These are phyloP conservation scores for Phengaris arion DNA, from an alignment of 2,888 invertebrate species.

Conservation along the genomic window DNA sequence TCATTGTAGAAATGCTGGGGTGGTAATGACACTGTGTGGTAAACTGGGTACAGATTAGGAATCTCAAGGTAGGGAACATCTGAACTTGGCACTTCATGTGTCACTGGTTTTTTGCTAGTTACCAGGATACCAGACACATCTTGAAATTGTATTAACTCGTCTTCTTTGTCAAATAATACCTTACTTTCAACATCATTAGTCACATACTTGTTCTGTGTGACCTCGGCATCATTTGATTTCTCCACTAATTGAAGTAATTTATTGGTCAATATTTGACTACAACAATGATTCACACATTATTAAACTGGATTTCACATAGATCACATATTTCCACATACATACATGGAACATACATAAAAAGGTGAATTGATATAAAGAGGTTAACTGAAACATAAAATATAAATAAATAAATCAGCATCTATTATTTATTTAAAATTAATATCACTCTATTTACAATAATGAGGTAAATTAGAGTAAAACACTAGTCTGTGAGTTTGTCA, in stretches of 20 bases:
- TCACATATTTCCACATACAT: too few relatives aligned
- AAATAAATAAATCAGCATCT: background rate
- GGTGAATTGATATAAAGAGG: background rate
- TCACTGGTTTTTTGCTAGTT: conserved; percentile 81
- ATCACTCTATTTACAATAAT: too few relatives aligned
- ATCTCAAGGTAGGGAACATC: conserved; percentile 76
- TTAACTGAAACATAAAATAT: background rate
- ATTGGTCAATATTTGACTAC: conserved; percentile 82
- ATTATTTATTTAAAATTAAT: too few relatives aligned
- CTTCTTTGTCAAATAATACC: conserved; percentile 80
- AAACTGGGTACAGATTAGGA: conserved; percentile 87
- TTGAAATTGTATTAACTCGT: conserved; percentile 82
- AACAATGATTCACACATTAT: conserved; percentile 30
- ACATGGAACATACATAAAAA: background rate
- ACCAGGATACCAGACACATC: conserved; percentile 83
- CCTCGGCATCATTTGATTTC: conserved; percentile 75
- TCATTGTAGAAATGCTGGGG: conserved; percentile 82
- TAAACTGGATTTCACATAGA: background rate
- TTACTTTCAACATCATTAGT: conserved; percentile 80
- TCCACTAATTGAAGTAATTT: conserved; percentile 85
- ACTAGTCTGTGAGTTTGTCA: too few relatives aligned
- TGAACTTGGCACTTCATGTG: conserved; percentile 68
- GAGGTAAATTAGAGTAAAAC: too few relatives aligned
- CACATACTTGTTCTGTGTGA: conserved; percentile 77
- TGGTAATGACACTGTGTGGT: conserved; percentile 83